Evolutionary conservation across 2,797 vertebrate genomes (phyloP).

Genomic region (Gymnodraco acuticeps): DNA sequence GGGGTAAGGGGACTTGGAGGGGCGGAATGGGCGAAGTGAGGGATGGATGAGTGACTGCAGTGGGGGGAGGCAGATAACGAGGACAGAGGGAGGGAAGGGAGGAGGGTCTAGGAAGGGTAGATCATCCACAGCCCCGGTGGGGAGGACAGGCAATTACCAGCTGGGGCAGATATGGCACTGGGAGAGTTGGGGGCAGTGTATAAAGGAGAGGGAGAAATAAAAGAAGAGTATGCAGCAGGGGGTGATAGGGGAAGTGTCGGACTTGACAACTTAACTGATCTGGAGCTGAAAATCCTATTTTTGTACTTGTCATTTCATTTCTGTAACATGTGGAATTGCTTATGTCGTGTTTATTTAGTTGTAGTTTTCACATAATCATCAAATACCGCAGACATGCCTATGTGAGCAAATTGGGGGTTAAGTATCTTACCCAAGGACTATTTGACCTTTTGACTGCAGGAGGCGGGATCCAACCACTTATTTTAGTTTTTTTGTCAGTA

Average conservation of each 20-base stretch:
- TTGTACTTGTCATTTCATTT: neutral
- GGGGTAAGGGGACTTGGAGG: constrained; percentile 53
- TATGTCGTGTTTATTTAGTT: neutral
- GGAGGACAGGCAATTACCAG: constrained; percentile 85
- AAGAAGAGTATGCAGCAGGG: constrained; percentile 42
- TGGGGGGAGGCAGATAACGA: constrained; percentile 62
- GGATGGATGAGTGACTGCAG: constrained; percentile 46
- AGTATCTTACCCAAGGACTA: too few relatives aligned
- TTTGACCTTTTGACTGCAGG: too few relatives aligned
- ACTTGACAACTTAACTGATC: constrained; percentile 3
- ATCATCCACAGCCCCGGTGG: constrained; percentile 75
- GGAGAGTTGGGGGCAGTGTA: constrained; percentile 44
- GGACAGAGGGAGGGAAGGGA: constrained; percentile 61
- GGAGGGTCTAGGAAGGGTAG: constrained; percentile 67
- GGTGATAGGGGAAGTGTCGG: constrained; percentile 8
- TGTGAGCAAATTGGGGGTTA: too few relatives aligned
- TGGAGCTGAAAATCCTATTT: neutral
- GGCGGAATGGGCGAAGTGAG: constrained; percentile 44
- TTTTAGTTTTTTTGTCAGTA: neutral
- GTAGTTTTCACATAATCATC: neutral
- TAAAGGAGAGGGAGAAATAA: constrained; percentile 33
- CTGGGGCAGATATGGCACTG: constrained; percentile 74
- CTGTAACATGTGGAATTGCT: neutral
- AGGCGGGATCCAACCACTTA: too few relatives aligned
- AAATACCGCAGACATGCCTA: too few relatives aligned